Percentiles rank a stretch among this genome's conserved stretches.
Evolutionary conservation across 53 echinoderm and acorn worm genomes (phyloP).

Genomic region (Henricia sp.): DNA sequence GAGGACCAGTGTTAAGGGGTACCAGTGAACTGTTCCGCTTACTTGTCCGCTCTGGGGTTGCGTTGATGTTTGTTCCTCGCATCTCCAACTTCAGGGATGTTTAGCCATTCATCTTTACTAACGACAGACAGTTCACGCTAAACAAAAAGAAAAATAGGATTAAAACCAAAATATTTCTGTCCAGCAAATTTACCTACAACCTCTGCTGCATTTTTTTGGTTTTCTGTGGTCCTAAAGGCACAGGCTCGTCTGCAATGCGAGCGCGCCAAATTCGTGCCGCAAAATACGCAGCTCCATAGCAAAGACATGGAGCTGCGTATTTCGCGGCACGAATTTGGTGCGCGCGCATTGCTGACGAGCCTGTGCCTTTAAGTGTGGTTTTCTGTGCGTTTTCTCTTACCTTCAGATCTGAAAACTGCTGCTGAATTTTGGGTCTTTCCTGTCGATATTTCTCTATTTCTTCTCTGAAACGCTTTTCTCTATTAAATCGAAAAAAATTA

Average conservation of each 20-base stretch:
- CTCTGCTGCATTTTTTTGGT: no score
- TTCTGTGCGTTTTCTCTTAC: constrained; percentile 32
- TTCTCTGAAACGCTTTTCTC: constrained; percentile 89
- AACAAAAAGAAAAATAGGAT: background rate
- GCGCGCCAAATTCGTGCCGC: no score
- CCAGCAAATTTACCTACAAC: background rate
- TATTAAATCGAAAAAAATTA: constrained; percentile 18
- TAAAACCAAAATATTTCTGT: background rate
- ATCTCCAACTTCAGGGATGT: constrained; percentile 97
- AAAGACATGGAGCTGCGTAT: no score
- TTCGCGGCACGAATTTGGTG: no score
- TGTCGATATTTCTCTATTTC: constrained; percentile 96
- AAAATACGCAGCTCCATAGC: no score
- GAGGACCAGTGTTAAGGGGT: no score
- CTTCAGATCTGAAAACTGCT: constrained; percentile 98
- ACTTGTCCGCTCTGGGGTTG: constrained; percentile 93
- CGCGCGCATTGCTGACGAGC: no score
- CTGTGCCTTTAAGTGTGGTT: no score
- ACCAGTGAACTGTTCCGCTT: no score
- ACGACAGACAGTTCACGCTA: constrained; percentile 86
- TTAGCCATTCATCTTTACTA: constrained; percentile 95
- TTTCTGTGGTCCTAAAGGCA: background rate
- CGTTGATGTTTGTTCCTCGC: constrained; percentile 96
- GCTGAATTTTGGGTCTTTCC: constrained; percentile 96
- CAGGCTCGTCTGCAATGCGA: no score